Base-by-base conservation (phyloP, 2,888 invertebrate genomes). In the Bimastos eiseni region DNA sequence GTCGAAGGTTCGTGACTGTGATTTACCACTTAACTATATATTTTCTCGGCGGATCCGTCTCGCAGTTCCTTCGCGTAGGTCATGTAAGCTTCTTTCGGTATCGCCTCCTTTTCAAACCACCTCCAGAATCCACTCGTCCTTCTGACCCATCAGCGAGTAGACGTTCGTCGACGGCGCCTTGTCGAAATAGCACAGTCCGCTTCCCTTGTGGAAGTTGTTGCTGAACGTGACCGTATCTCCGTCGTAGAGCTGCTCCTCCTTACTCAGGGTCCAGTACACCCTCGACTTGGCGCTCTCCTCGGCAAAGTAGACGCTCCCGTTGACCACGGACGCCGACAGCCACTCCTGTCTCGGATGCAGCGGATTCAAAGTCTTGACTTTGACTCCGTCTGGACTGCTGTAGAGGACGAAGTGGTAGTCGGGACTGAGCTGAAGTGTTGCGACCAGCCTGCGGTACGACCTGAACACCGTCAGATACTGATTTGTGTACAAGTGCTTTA, bases 41-140 rank as follows among this genome's bases (percentile, higher is more conserved):
- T n/a, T n/a, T n/a, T 70, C 70, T 30, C n/a, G 70, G 70, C 70
- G 70, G n/a, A 70, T 70, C 70, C n/a, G 70, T 70, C 70, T n/a
- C n/a, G 30, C 70, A 70, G 70, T 70, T n/a, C n/a, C 70, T 70
- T 70, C 70, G n/a, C n/a, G 70, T 70, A 6, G 11, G 70, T 70
- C 70, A n/a, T 70, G 0, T 30, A n/a, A 30, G 70, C 13, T n/a
- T 70, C 70, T 11, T 70, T n/a, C n/a, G 11, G n/a, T n/a, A n/a
- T 70, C 55, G 55, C 55, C 70, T 8, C 70, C 70, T 30, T n/a
- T n/a, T 70, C 70, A 70, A 49, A 70, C 70, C 30, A 70, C n/a
- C 70, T 70, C 70, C 70, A 70, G 70, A 8, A 70, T 70, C 70
- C 70, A 70, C n/a, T 70, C 70, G 30, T 70, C 70, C 70, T 8